Conservation (phyloP, 2,113 vertebrate species). For the Sceloporus undulatus region DNA sequence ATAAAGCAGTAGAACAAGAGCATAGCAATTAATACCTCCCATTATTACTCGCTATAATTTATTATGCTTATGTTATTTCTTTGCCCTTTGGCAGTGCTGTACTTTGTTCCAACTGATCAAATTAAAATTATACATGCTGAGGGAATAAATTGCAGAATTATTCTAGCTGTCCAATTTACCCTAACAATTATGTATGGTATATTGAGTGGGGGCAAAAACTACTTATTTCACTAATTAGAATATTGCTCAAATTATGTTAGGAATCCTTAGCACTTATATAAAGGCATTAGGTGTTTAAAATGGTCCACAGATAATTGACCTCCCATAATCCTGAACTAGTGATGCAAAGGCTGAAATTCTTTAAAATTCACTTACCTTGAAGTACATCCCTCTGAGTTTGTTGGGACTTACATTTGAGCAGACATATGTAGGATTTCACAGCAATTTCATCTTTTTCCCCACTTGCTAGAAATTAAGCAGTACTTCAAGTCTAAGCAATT, state of each 20-base stretch:
- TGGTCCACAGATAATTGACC: neutral
- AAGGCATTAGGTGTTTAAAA: neutral
- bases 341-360: too few species aligned
- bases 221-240: neutral
- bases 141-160: neutral
- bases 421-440: neutral
- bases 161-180: neutral
- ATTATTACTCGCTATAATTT: conserved; percentile 20
- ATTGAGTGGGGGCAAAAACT: neutral
- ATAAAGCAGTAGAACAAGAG: neutral
- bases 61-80: neutral
- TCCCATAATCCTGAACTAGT: neutral
- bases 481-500: neutral
- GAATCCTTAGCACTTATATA: neutral
- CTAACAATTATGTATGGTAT: neutral
- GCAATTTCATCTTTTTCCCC: neutral
- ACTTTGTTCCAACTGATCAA: conserved; percentile 36
- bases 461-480: neutral
- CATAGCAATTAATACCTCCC: conserved; percentile 3
- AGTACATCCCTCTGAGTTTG: neutral
- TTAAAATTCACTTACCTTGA: neutral
- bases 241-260: conserved; percentile 12
- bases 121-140: conserved; percentile 16
- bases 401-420: neutral
- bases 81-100: neutral